These are phyloP conservation scores for Pristiophorus japonicus DNA, from an alignment of 2,113 vertebrate genomes.

Conservation along the genomic window DNA sequence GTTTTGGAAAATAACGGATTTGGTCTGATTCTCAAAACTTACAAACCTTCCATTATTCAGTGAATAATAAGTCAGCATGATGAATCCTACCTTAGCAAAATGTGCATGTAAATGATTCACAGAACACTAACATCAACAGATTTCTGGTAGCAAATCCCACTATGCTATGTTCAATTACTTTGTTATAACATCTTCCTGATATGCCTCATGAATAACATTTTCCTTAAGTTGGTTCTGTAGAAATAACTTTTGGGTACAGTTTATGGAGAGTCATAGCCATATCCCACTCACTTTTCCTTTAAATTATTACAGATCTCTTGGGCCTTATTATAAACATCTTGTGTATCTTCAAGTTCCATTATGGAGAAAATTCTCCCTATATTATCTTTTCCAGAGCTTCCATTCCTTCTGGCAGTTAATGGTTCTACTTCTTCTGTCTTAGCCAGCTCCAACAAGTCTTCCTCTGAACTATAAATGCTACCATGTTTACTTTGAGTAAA, in stretches of 20 bases:
- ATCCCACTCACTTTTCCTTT: constrained; percentile 17
- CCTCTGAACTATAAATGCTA: constrained; percentile 51
- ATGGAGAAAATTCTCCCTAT: constrained; percentile 35
- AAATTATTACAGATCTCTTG: constrained; percentile 34
- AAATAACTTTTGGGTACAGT: constrained; percentile 1
- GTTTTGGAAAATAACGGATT: neutral
- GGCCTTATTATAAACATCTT: constrained; percentile 41
- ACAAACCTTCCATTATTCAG: neutral
- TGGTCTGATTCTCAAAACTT: neutral
- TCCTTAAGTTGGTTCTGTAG: neutral
- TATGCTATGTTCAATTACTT: neutral
- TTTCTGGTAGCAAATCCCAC: neutral
- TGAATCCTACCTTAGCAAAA: neutral
- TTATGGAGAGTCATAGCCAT: neutral
- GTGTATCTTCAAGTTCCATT: constrained; percentile 36
- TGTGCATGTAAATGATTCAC: neutral
- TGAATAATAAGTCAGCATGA: neutral
- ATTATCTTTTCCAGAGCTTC: neutral
- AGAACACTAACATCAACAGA: neutral
- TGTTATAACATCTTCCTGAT: neutral
- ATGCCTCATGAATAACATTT: neutral
- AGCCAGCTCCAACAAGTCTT: constrained; percentile 45
- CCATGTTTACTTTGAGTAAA: constrained; percentile 46
- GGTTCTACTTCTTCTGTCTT: constrained; percentile 11
- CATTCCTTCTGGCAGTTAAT: neutral